These are phyloP conservation scores for Meteorus cinctellus DNA, from an alignment of 2,888 invertebrate species.

Conservation along the genomic window DNA sequence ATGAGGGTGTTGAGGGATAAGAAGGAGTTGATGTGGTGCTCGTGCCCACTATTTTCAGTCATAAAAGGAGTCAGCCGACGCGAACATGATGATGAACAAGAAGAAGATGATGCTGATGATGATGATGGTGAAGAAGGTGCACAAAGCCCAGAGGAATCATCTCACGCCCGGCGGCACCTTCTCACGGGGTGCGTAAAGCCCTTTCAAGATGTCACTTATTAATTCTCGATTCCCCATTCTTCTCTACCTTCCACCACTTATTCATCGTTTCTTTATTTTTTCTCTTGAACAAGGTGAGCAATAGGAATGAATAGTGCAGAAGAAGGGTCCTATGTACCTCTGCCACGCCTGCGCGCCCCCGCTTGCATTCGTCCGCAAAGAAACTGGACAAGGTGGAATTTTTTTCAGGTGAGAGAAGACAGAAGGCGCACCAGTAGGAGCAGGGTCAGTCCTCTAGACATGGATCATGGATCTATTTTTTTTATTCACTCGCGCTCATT, in stretches of 20 bases:
- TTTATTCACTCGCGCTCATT: slow-evolving; percentile 14
- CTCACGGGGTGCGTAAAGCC: slow-evolving; percentile 62
- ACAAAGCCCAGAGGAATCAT: slow-evolving; percentile 52
- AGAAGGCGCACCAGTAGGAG: slow-evolving; percentile 37
- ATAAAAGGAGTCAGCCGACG: slow-evolving; percentile 23
- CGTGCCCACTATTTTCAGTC: slow-evolving; percentile 27
- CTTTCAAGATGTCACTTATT: slow-evolving; percentile 72
- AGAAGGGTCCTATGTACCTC: slow-evolving; percentile 43
- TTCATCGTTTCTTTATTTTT: slow-evolving; percentile 31
- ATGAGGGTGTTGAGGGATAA: slow-evolving; percentile 23
- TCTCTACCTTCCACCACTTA: slow-evolving; percentile 55
- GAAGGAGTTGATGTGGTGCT: slow-evolving; percentile 38
- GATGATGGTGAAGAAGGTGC: slow-evolving; percentile 41
- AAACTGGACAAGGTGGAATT: slow-evolving; percentile 33
- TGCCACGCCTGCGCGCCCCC: slow-evolving; percentile 43
- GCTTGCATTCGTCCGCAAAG: slow-evolving; percentile 23
- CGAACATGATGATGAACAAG: slow-evolving; percentile 12
- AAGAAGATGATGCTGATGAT: slow-evolving; percentile 1
- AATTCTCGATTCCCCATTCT: slow-evolving; percentile 61
- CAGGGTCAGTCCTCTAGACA: slow-evolving; percentile 37
- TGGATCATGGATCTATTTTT: slow-evolving; percentile 40
- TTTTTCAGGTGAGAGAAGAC: slow-evolving; percentile 31
- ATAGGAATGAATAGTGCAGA: slow-evolving; percentile 64
- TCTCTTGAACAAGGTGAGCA: slow-evolving; percentile 52
- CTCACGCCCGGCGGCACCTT: slow-evolving; percentile 51